Evolutionary conservation across 2,888 invertebrate species (phyloP), one percentile per base, ranked within the genome.

Genomic region (Desoria tigrina): DNA sequence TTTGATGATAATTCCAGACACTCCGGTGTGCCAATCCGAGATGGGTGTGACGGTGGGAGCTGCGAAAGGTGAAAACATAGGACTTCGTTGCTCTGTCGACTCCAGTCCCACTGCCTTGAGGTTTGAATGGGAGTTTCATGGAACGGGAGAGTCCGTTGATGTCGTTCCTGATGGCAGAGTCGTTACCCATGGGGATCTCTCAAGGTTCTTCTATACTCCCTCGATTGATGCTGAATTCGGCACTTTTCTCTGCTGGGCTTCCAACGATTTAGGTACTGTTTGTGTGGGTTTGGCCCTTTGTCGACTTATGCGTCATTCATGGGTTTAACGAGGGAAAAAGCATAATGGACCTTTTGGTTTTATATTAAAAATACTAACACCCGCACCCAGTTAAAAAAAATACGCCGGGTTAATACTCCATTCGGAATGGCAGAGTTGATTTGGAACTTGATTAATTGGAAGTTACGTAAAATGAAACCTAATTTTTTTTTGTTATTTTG

Each of bases 11-110:
- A 18, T 27, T 27, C 4, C 82, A 88, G 89, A 87, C 81, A 86
- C 89, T 62, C 90, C 91, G 65, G 86, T 90, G 51, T 91, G 91
- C 78, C 85, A 86, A 49, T 87, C 89, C 77, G 87, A 88, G 73
- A 86, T 87, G 74, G 90, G 90, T 77, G 90, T 91, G 79, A 84
- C 92, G 54, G 88, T 90, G 77, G 92, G 92, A 0, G 92, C 92
- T 54, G 82, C 92, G 74, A 91, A 92, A 80, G 90, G 91, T 79
- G 93, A 93, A 81, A 90, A 90, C 18, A 87, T 92, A 60, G 86
- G 88, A 60, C 81, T 92, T 72, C 87, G 88, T 79, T 93, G 93
- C 80, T 88, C 90, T 71, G 92, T 93, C 67, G 91, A 92, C 78
- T 90, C 92, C 76, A 92, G 92, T 79, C 93, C 93, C n/a, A 86